Evolutionary conservation across 2,888 invertebrate species (phyloP), one percentile per base, ranked within the genome.

Genomic region (Pandemis corylana): DNA sequence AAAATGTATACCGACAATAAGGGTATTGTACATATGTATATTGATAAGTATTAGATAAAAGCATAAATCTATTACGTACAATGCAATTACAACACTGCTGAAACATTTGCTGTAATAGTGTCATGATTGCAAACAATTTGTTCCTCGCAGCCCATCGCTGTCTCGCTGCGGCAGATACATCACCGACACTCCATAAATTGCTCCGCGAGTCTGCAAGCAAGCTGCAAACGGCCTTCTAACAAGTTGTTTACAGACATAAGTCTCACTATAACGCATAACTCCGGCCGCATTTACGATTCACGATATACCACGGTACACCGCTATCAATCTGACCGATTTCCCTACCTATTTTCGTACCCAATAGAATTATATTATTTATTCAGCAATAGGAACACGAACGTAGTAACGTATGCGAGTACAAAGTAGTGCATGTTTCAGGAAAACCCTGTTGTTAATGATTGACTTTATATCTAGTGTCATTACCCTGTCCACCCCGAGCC

Each of bases 101-200:
- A 59, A 68, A 59, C 20, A 46, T 13, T 12, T 42, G 61, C 61
- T 66, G n/a, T 41, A 49, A 72, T 20, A 74, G 42, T 61, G 72
- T 71, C 77, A 78, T 78, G 81, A 82, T 78, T 76, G 76, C 76
- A 75, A 79, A 80, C 80, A 78, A 80, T 82, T 84, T 83, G 82
- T 89, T 88, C 82, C 85, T 85, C 84, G 84, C 86, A 81, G 83
- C 84, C 82, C 84, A 85, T 86, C 80, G 78, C 77, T 79, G 80
- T 82, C 78, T 77, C 28, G 61, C 12, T 46, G 66, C 6, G 66
- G 53, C 51, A 20, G 62, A 76, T 75, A 76, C 76, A 75, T 75
- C 78, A 64, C 71, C 71, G 64, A 56, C 68, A 72, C 67, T 72
- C 53, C 63, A 65, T 76, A 72, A 72, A 76, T 76, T 65, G 42